These are phyloP conservation scores for Drosophila quadrilineata DNA, from an alignment of 1,140 invertebrate genomes.

Conservation along the genomic window DNA sequence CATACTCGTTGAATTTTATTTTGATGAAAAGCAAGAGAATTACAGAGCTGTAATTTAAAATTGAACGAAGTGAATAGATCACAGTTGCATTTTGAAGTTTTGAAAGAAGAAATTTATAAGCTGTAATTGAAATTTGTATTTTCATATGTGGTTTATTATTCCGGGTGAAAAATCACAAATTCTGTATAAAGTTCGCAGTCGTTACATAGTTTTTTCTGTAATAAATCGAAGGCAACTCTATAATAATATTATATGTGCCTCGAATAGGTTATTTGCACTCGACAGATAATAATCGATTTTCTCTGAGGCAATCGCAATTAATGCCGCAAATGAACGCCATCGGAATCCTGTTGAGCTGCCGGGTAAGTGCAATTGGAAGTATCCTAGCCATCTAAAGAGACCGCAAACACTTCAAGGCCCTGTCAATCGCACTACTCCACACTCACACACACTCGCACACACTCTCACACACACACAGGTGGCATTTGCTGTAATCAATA, in stretches of 20 bases:
- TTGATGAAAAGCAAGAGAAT: too few relatives aligned
- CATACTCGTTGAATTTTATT: too few relatives aligned
- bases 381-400: background rate
- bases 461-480: too few relatives aligned
- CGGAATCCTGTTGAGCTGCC: conserved; percentile 46
- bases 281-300: too few relatives aligned
- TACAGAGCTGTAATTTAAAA: too few relatives aligned
- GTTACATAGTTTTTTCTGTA: too few relatives aligned
- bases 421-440: conserved; percentile 28
- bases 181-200: too few relatives aligned
- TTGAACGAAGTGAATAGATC: background rate
- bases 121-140: conserved; percentile 1
- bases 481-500: conserved; percentile 27
- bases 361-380: conserved; percentile 14
- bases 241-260: too few relatives aligned
- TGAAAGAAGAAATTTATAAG: conserved; percentile 7
- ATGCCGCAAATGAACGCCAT: conserved; percentile 43
- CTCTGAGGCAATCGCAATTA: too few relatives aligned
- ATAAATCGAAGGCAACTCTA: too few relatives aligned
- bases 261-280: too few relatives aligned
- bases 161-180: background rate
- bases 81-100: background rate
- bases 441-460: too few relatives aligned
- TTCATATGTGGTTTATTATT: background rate
- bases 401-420: conserved; percentile 47